These are phyloP conservation scores for Gavia stellata DNA, from an alignment of 2,113 vertebrate genomes.

Conservation along the genomic window DNA sequence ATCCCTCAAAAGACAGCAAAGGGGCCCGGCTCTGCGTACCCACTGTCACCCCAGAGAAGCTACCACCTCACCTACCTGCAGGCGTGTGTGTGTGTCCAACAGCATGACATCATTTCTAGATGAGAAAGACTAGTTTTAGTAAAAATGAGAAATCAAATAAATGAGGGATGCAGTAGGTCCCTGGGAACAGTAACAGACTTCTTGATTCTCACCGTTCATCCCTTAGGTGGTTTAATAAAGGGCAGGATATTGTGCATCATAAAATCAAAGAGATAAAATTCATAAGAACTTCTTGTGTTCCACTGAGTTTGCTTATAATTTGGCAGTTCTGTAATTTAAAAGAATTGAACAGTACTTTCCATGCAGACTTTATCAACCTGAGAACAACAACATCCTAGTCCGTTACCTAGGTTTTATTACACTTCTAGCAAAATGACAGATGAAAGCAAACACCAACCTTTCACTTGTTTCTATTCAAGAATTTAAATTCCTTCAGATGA, in stretches of 20 bases:
- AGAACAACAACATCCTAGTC: background rate
- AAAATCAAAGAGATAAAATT: slow-evolving; percentile 1
- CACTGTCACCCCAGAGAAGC: background rate
- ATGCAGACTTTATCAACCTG: background rate
- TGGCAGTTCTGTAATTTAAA: background rate
- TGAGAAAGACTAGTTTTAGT: background rate
- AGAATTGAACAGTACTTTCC: background rate
- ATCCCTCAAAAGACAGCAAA: background rate
- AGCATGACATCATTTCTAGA: background rate
- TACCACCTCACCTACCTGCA: background rate
- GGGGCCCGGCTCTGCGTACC: rapidly evolving
- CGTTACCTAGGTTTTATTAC: background rate
- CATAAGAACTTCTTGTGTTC: background rate
- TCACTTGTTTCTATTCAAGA: background rate
- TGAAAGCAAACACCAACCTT: background rate
- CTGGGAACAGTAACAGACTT: background rate
- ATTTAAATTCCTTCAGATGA: background rate
- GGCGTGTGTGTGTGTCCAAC: background rate
- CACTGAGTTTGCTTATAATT: background rate
- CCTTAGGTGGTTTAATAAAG: slow-evolving; percentile 33
- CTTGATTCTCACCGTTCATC: background rate
- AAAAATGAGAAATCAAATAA: background rate
- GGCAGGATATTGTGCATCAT: slow-evolving; percentile 15
- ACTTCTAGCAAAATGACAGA: background rate
- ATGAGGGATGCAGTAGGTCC: background rate